Base-by-base conservation (phyloP, 2,797 vertebrate species). In the Neosilurus mollespiculum region DNA sequence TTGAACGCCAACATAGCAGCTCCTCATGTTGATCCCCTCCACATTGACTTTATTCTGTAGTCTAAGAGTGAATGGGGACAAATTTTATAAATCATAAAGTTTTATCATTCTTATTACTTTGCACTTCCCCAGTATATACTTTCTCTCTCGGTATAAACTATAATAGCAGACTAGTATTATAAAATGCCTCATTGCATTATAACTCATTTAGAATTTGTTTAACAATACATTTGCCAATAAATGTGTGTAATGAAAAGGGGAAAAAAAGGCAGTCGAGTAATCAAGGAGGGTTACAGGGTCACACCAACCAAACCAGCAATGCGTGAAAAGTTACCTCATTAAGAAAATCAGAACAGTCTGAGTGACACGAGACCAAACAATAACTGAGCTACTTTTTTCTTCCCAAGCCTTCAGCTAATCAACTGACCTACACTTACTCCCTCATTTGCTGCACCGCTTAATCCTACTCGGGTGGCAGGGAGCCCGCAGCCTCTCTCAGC, bases 351-450 rank as follows among this genome's bases (percentile, higher is more conserved):
- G 78, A 86, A 83, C 88, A 78, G 86, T 88, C 87, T 64, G 37
- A 30, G 30, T 61, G 87, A 90, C 91, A 61, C 1, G 24, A 67
- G 58, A 87, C 53, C 72, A 58, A 59, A 76, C 72, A 58, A 10
- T 7, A 2, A 24, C 18, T 34, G 53, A 15, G 24, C 53, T 75
- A 2, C 4, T 7, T 73, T 73, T 56, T 14, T 56, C 53, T 59
- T 59, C 56, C 30, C 73, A 43, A 76, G 73, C 83, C 85, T 90
- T 93, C 92, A 94, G 93, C 89, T 85, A 93, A 94, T 95, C 94
- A 94, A 93, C 94, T 94, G 91, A 93, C 92, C 90, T 93, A 93
- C 43, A 43, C 43, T 43, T 8, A 43, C 43, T 43, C 8, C 4
- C 4, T 43, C 43, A 43, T 43, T 43, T 43, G 43, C 43, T 43